A percentile compares a stretch with the other conserved stretches of the same genome.
phyloP scores from a whole-genome alignment of 2,797 vertebrate genomes.

The Urophycis tenuis region DNA sequence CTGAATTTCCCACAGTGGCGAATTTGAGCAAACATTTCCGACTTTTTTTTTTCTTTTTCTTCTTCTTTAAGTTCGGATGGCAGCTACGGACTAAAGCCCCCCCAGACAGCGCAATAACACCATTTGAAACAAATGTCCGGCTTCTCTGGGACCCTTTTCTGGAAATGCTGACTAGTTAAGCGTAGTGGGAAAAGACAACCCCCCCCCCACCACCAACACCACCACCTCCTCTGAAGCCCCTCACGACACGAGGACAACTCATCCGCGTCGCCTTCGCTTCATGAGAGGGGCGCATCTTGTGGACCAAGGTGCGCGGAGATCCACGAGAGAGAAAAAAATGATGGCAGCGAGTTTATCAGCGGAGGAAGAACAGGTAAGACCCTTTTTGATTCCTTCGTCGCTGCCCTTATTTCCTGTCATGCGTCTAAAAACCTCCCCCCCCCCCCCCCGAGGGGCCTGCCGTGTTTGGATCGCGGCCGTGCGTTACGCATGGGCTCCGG shows the following conservation, averaged over 20 bases:
- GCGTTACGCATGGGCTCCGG: neutral
- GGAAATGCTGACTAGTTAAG: too few relatives aligned
- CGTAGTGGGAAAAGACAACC: neutral
- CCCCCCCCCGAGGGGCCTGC: too few relatives aligned
- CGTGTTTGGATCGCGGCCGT: neutral
- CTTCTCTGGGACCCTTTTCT: too few relatives aligned
- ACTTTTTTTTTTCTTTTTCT: neutral
- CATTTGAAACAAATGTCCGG: too few relatives aligned
- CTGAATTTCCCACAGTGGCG: too few relatives aligned
- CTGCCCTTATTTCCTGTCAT: slow-evolving; percentile 13
- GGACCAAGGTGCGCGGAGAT: neutral
- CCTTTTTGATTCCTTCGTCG: too few relatives aligned
- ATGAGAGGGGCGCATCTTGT: neutral
- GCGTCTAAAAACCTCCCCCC: too few relatives aligned
- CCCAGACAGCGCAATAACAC: too few relatives aligned
- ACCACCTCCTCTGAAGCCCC: too few relatives aligned
- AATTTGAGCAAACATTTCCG: too few relatives aligned
- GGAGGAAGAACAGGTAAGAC: slow-evolving; percentile 93
- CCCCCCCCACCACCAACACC: too few relatives aligned
- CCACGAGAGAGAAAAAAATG: slow-evolving; percentile 25
- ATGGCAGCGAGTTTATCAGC: slow-evolving; percentile 87
- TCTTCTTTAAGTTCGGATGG: slow-evolving; percentile 21
- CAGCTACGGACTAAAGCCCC: slow-evolving; percentile 29
- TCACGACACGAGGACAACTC: neutral
- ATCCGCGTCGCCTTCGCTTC: neutral